Base-by-base conservation (phyloP, 2,797 vertebrate species). In the Rousettus madagascariensis region DNA sequence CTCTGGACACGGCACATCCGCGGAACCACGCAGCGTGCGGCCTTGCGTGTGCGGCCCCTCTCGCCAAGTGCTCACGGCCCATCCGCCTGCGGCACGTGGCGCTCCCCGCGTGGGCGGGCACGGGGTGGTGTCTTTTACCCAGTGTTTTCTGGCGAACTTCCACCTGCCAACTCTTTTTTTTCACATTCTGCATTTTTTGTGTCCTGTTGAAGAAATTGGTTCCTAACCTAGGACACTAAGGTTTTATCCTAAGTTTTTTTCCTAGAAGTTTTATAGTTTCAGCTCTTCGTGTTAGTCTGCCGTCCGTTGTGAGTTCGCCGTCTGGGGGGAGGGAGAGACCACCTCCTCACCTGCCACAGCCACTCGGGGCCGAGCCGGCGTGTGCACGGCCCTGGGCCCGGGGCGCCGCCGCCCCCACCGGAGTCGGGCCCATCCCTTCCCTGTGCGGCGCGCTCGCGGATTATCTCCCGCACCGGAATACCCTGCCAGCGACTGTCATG, bases 401-500 rank as follows among this genome's bases (percentile, higher is more conserved):
- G 41, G 41, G 41, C 43, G 10, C 10, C 10, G 9, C 46, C 13
- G 13, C 46, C 46, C 46, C 46, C 0, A 4, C 5, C 36, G 13
- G 38, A 22, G 4, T 53, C 33, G 15, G 22, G 2, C 17, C 1
- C 0, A 0, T 55, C 75, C 53, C 53, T 30, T 46, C n/a, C 55
- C 33, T 5, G 68, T 2, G 0, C 12, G 3, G 13, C 17, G 2
- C 9, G 3, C 43, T n/a, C 43, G 51, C 1, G 9, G 55, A 24
- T 38, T 12, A 13, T 59, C 24, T 51, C 26, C 55, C 20, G 1
- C 30, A 8, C 65, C 8, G 17, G 26, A 12, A 30, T 30, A 24
- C 63, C 41, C 15, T 36, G 10, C 13, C 38, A 10, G 51, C 0
- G 38, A 79, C 66, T 57, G 66, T 19, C 43, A 0, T 3, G 24